Percentiles rank a stretch among this genome's conserved stretches.
Evolutionary conservation across 2,113 vertebrate genomes (phyloP).

Genomic region (Rattus norvegicus): DNA sequence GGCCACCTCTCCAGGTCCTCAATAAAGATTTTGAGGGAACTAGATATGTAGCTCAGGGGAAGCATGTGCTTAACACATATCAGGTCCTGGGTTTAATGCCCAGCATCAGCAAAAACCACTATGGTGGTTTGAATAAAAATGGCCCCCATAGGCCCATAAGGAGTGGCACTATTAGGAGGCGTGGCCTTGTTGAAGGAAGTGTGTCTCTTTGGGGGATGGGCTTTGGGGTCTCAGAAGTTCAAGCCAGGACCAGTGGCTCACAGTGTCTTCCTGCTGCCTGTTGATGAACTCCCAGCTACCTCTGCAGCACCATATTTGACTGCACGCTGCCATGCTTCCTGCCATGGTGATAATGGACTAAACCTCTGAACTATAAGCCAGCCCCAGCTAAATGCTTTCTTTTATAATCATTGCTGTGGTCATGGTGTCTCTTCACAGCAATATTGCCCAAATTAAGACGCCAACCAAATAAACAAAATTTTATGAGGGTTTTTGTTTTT

Average conservation of each 20-base stretch:
- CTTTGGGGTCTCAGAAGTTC: background rate
- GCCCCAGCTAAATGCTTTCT: background rate
- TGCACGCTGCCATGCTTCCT: background rate
- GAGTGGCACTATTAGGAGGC: background rate
- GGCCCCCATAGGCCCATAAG: background rate
- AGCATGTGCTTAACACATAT: background rate
- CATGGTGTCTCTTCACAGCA: background rate
- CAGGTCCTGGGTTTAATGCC: background rate
- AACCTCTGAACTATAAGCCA: background rate
- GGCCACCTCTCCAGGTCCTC: background rate
- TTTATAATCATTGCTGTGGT: background rate
- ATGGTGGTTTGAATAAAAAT: background rate
- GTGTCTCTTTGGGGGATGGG: background rate
- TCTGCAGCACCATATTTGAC: background rate
- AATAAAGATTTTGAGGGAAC: background rate
- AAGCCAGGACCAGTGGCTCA: background rate
- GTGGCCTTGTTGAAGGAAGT: no score
- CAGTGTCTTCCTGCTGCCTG: background rate
- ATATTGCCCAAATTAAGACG: background rate
- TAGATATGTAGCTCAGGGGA: background rate
- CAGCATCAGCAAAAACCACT: background rate
- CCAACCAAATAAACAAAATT: background rate
- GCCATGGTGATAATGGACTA: background rate
- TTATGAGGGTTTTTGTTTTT: background rate
- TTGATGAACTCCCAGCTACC: background rate